Conservation (phyloP, 2,113 vertebrate genomes). For the Dromiciops gliroides region DNA sequence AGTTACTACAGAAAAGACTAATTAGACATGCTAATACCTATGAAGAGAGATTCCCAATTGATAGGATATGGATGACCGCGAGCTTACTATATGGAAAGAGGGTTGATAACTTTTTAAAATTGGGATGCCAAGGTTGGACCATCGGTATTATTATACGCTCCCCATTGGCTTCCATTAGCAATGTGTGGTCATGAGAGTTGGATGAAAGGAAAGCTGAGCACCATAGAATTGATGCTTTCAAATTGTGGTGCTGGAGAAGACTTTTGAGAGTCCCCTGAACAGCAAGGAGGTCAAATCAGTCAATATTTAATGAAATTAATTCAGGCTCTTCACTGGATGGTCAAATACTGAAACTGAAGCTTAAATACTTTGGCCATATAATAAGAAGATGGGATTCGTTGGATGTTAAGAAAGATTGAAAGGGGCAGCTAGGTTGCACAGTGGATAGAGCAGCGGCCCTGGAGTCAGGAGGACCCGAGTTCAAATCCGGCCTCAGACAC, state of each 20-base stretch:
- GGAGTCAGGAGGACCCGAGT: too few species aligned
- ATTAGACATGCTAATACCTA: background rate
- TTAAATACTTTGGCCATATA: background rate
- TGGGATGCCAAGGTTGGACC: background rate
- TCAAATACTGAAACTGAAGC: background rate
- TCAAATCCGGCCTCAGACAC: too few species aligned
- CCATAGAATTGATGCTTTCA: background rate
- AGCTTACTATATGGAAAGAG: background rate
- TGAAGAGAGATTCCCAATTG: background rate
- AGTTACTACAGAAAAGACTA: background rate
- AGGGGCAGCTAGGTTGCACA: too few species aligned
- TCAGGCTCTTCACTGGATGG: background rate
- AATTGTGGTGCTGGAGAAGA: background rate
- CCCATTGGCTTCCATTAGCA: background rate
- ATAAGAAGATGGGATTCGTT: background rate
- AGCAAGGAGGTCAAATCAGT: background rate
- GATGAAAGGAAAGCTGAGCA: background rate
- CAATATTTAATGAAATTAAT: background rate
- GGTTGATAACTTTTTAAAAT: background rate
- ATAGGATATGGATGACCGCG: background rate
- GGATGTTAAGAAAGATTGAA: background rate
- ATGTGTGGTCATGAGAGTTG: background rate
- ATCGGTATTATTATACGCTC: background rate
- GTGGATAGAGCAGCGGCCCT: too few species aligned
- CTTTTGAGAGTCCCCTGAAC: background rate